Base-by-base conservation (phyloP, 2,888 invertebrate species). In the Cecidostiba fungosa region DNA sequence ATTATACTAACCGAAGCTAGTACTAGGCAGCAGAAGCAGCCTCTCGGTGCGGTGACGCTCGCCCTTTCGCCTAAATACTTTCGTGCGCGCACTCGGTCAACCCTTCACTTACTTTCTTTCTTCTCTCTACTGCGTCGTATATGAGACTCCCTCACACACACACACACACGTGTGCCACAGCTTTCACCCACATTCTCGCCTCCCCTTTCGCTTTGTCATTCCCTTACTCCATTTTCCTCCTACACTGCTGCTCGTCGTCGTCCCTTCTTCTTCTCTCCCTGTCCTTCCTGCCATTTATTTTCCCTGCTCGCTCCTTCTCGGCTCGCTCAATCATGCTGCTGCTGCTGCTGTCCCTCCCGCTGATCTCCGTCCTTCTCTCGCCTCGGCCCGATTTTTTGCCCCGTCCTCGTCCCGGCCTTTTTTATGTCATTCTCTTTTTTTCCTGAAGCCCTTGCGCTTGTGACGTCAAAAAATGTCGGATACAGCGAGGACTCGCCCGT, bases 381-480 rank as follows among this genome's bases (percentile, higher is more conserved):
- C 14, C 62, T 62, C 62, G 26, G 26, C 4, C 29, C 14, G 26
- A 12, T 66, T 66, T 66, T 66, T 26, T 72, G 16, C 16, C 10
- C 50, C 26, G 16, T 50, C 29, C 76, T 23, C 43, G 47, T 62
- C 43, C 47, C 39, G 69, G 19, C 39, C 70, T 36, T 43, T 74
- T 26, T 62, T 54, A 47, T 76, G 66, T 47, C 50, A 47, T 69
- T 70, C 54, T 32, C 36, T 69, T 70, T 50, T 5, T 70, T 50
- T 50, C 19, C 62, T 32, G 54, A 26, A 12, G 23, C 76, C 29
- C 76, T 29, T 77, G 36, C 10, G 36, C 32, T 32, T 69, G 76
- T 77, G 72, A 84, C 77, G 83, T 62, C 83, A 54, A 78, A 84
- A 77, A 84, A 73, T 73, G 77, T 78, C 83, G 72, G 54, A 72